Base-by-base conservation (phyloP, 2,113 vertebrate species). In the Melanerpes formicivorus region DNA sequence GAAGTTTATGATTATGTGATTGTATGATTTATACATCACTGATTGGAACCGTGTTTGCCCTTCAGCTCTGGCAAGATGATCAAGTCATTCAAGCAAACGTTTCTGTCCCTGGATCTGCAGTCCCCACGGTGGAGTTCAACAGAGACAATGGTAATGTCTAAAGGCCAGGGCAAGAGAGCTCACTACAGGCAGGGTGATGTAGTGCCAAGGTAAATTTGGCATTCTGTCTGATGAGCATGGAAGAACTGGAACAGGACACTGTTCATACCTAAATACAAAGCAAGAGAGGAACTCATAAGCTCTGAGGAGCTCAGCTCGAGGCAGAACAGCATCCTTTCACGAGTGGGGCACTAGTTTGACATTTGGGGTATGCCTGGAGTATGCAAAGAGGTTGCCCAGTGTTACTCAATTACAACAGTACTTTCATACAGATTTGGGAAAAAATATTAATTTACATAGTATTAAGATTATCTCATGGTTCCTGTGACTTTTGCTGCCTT, bases 81-180 rank as follows among this genome's bases (percentile, higher is more conserved):
- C 55, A 97, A 95, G 70, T 95, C 92, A 90, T 93, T 96, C 92
- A 97, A 97, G 80, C 93, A 95, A 84, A 94, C 79, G 0, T 97
- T 97, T 54, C 90, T 97, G 69, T 96, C 93, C 19, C 79, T 96
- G 84, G 95, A 97, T 21, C 82, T 96, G 65, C 94, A 96, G 87
- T 95, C 93, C 14, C 94, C 95, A 27, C 85, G 63, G 10, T 96
- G 95, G 96, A 97, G 76, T 50, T 46, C 92, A 26, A 13, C 42
- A 78, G 92, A 95, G 42, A 21, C 55, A 0, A 74, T 0, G 95
- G 96, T 95, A 96, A 94, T 3, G 2, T 1, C 69, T 44, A 5
- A 48, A 30, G 27, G 25, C 14, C 25, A 23, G 14, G 34, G 23
- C 34, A 88, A 29, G 10, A 32, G 14, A 64, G 40, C 3, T 22